Evolutionary conservation across 53 echinoderm and acorn worm genomes (phyloP), one percentile per base, ranked within the genome.

Genomic region (Mesocentrotus franciscanus): DNA sequence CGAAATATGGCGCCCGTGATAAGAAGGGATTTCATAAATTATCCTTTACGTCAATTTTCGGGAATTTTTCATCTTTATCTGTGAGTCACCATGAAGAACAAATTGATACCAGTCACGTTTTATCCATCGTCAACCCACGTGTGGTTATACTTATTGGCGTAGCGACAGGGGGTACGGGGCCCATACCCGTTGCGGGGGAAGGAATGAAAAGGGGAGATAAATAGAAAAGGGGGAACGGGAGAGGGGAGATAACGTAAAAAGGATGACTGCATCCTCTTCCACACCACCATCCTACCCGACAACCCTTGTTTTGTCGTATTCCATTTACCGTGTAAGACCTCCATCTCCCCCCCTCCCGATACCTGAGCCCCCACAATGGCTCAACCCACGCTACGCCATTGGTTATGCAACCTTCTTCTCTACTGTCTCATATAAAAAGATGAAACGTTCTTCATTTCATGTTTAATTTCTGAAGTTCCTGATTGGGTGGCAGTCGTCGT

Each of bases 21-120:
- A 87, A 87, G 87, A 87, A 87, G 58, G 57, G 87, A 58, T 87
- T 87, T 57, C 57, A 87, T 33, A 57, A 87, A 6, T 27, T 87
- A 87, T 87, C 84, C 49, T 42, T 49, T 84, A 22, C 49, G 84
- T 84, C 18, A 84, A 84, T 84, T 49, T 42, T 39, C 42, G 30
- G 11, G 18, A 49, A 87, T 39, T 33, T 81, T 39, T 12, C 39
- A 35, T 36, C 39, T 39, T 85, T 22, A 85, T 55, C 9, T 10
- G 10, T 85, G 85, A 85, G 34, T 81, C 81, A 87, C 55, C 20
- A 17, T 2, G n/a, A 20, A 18, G 7, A 26, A 87, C 56, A n/a
- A 58, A 87, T 11, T 27, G 87, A 58, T 87, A 87, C 20, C 0
- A n/a, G 87, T 87, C 81, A 81, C 81, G 81, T 81, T 81, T 36